Evolutionary conservation across 64 coral and sea anemone genomes (phyloP).

Genomic region (Porites lutea): DNA sequence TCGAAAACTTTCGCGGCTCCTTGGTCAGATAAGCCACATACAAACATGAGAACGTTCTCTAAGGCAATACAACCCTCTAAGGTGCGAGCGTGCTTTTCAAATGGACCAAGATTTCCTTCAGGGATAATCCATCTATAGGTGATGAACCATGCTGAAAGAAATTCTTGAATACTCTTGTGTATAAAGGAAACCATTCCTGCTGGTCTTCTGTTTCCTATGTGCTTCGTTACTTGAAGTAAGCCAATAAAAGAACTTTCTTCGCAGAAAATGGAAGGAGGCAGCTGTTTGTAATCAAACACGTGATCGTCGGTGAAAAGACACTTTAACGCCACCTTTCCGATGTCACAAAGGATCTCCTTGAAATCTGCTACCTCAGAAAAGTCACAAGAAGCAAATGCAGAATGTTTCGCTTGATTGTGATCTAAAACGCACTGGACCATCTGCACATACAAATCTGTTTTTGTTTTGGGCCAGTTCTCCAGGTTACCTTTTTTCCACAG

Average conservation of each 20-base stretch:
- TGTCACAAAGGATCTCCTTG: not conserved
- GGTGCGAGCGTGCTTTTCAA: not conserved
- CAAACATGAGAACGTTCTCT: constrained; percentile 22
- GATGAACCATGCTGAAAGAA: constrained; percentile 14
- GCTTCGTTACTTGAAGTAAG: constrained; percentile 4
- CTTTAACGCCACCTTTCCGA: constrained; percentile 17
- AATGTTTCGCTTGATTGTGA: not conserved
- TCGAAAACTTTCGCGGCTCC: constrained; percentile 13
- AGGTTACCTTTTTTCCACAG: not conserved
- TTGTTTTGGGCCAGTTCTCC: not conserved
- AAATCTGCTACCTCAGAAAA: not conserved
- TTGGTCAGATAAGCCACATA: not conserved
- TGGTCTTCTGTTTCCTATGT: not conserved
- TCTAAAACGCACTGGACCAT: not conserved
- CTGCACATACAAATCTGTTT: not conserved
- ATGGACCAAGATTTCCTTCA: not conserved
- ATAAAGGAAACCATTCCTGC: constrained; percentile 11
- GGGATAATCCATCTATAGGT: not conserved
- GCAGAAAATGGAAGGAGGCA: not conserved
- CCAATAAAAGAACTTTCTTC: not conserved
- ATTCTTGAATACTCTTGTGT: constrained; percentile 23
- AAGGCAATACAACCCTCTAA: not conserved
- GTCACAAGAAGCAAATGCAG: not conserved
- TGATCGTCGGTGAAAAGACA: not conserved
- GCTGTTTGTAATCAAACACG: not conserved